phyloP scores from a whole-genome alignment of 1,140 invertebrate species.

The Micrasema longulum region DNA sequence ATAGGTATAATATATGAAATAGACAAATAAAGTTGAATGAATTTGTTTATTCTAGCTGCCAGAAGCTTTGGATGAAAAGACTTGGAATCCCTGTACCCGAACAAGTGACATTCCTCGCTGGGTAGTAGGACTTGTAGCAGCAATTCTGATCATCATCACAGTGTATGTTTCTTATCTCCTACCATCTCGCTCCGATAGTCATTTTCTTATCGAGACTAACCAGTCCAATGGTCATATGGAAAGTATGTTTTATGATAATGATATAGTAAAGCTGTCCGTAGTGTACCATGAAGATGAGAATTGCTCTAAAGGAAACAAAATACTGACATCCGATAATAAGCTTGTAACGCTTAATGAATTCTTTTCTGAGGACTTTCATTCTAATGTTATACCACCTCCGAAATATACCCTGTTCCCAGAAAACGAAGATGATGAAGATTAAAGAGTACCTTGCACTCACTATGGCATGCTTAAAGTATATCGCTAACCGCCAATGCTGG shows the following conservation, averaged over 20 bases:
- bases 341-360: constrained; percentile 49
- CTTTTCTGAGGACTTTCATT: constrained; percentile 47
- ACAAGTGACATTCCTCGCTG: constrained; percentile 49
- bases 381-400: constrained; percentile 47
- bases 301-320: constrained; percentile 8
- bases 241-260: constrained; percentile 10
- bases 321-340: constrained; percentile 25
- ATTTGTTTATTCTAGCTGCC: constrained; percentile 39
- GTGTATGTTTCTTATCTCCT: constrained; percentile 49
- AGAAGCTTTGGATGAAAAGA: constrained; percentile 46
- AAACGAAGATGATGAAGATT: constrained; percentile 21
- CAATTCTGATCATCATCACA: constrained; percentile 45
- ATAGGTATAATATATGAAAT: no score
- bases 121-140: constrained; percentile 47
- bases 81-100: constrained; percentile 44
- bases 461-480: no score
- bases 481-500: no score
- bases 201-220: constrained; percentile 20
- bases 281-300: constrained; percentile 36
- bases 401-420: constrained; percentile 48
- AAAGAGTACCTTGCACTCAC: neutral
- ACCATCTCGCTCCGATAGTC: constrained; percentile 44
- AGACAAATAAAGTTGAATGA: no score
- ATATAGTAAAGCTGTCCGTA: constrained; percentile 14
- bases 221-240: constrained; percentile 34